These are phyloP conservation scores for Galagoides demidoff DNA, from an alignment of 2,797 vertebrate species.

Conservation along the genomic window DNA sequence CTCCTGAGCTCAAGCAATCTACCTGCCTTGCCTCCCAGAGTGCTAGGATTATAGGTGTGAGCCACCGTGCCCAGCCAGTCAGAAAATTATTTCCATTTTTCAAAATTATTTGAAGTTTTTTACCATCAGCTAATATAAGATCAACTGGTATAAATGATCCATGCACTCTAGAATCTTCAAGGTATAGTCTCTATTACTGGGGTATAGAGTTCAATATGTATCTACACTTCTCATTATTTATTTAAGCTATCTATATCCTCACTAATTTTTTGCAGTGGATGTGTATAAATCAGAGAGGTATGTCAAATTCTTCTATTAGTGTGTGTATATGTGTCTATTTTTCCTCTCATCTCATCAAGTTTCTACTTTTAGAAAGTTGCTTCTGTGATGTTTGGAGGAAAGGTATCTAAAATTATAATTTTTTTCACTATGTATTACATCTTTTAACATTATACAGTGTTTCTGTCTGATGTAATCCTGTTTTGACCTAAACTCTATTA, in stretches of 20 bases:
- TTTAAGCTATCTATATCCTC: not conserved
- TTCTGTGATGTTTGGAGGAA: not conserved
- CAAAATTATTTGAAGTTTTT: not conserved
- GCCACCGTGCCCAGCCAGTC: too few species aligned
- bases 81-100: slow-evolving; percentile 15
- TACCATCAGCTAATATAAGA: not conserved
- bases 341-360: not conserved
- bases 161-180: not conserved
- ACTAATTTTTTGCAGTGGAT: not conserved
- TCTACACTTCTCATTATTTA: not conserved
- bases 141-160: not conserved
- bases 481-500: not conserved
- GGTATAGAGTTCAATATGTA: not conserved
- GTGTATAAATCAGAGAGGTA: not conserved
- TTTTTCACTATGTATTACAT: not conserved
- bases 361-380: not conserved
- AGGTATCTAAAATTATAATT: not conserved
- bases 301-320: not conserved
- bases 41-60: too few species aligned
- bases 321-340: not conserved
- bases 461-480: not conserved
- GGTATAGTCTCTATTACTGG: not conserved
- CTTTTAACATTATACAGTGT: not conserved
- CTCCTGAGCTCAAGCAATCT: too few species aligned
- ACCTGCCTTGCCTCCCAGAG: too few species aligned